Conservation (phyloP, 2,113 vertebrate species). For the Silurus meridionalis region DNA sequence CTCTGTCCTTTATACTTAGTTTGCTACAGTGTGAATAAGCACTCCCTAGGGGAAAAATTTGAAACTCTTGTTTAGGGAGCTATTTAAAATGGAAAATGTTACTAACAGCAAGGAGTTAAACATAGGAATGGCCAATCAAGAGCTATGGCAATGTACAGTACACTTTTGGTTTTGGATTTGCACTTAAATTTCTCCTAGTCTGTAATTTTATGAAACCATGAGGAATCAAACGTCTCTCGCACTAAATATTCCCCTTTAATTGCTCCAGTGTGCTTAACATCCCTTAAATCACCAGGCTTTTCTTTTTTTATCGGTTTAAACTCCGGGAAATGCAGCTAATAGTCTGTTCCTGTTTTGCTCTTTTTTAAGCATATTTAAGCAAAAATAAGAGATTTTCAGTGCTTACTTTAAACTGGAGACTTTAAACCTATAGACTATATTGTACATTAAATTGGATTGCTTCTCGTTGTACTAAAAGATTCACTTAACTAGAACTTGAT, state of each 20-base stretch:
- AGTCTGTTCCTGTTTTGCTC: slow-evolving; percentile 45
- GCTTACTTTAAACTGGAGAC: neutral
- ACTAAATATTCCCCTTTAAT: slow-evolving; percentile 53
- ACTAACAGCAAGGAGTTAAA: slow-evolving; percentile 24
- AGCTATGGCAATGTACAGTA: slow-evolving; percentile 52
- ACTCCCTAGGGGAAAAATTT: slow-evolving; percentile 67
- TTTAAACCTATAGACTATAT: too few species aligned
- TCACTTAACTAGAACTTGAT: too few species aligned
- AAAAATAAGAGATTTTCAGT: slow-evolving; percentile 4
- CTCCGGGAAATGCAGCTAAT: slow-evolving; percentile 51
- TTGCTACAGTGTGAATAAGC: slow-evolving; percentile 49
- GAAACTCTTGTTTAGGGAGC: slow-evolving; percentile 60
- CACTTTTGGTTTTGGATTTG: slow-evolving; percentile 60
- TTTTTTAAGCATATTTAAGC: slow-evolving; percentile 21
- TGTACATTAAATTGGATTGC: too few species aligned
- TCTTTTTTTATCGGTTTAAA: slow-evolving; percentile 40
- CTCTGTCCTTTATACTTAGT: slow-evolving; percentile 54
- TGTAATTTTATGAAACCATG: slow-evolving; percentile 69
- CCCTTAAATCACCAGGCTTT: slow-evolving; percentile 45
- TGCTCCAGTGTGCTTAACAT: slow-evolving; percentile 43
- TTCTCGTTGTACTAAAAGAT: too few species aligned
- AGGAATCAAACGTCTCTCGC: slow-evolving; percentile 60
- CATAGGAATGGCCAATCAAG: slow-evolving; percentile 10
- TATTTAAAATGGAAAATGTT: slow-evolving; percentile 54
- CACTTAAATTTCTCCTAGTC: slow-evolving; percentile 58